A percentile compares a stretch with the other conserved stretches of the same genome.
Evolutionary conservation across 1,140 invertebrate genomes (phyloP).

Genomic region (Hyposmocoma kahamanoa): DNA sequence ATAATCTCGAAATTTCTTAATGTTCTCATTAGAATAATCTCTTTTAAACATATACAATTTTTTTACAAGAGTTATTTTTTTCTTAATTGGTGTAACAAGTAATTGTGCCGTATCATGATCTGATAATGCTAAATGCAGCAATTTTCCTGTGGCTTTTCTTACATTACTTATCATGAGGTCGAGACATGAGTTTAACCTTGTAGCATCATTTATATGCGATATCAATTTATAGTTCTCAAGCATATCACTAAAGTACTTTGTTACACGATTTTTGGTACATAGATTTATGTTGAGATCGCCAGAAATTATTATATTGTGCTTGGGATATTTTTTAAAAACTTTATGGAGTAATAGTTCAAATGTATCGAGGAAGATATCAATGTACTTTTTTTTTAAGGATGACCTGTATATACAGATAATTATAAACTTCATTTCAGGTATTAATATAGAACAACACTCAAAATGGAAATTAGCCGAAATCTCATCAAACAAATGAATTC

Average conservation of each 20-base stretch:
- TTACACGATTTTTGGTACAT: neutral
- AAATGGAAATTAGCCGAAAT: too few species aligned
- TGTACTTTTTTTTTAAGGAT: neutral
- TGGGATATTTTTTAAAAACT: neutral
- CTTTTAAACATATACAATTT: neutral
- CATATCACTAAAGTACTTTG: neutral
- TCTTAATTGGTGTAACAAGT: neutral
- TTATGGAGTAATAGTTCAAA: neutral
- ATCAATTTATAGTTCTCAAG: neutral
- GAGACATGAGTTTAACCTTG: neutral
- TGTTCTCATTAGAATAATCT: neutral
- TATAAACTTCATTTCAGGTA: too few species aligned
- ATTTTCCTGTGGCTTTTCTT: neutral
- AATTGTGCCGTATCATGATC: neutral
- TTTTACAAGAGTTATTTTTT: neutral
- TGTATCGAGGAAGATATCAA: neutral
- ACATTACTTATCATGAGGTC: neutral
- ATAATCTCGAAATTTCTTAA: neutral
- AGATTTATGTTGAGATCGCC: neutral
- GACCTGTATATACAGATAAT: neutral
- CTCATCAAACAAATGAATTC: too few species aligned
- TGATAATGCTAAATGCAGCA: neutral
- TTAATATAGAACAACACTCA: too few species aligned
- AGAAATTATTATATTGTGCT: neutral
- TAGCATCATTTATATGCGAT: neutral